Base-by-base conservation (phyloP, 2,888 invertebrate genomes). In the Euclidia mi region DNA sequence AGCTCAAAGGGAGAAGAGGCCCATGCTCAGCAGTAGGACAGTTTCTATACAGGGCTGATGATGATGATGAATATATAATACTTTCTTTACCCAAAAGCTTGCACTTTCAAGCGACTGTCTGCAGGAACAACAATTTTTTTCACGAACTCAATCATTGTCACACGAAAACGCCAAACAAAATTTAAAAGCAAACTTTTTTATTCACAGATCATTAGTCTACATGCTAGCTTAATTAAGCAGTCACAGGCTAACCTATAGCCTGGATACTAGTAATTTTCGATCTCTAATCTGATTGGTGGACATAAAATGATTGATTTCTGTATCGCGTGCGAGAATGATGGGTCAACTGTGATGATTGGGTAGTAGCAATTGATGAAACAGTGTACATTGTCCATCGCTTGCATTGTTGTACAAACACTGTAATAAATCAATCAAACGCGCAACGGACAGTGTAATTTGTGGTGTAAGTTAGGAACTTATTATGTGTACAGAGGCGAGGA, bases 351-450 rank as follows among this genome's bases (percentile, higher is more conserved):
- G 67, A 84, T 84, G 79, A 82, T 79, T 74, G 71, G 67, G 55
- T 72, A 72, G 71, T 64, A 63, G 62, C 58, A 56, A 72, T 69
- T 77, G 79, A 80, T 79, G 82, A 73, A 84, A 83, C 85, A 85
- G 80, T 85, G 80, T 83, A 70, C 81, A 79, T 78, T 85, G 87
- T 88, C 78, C 84, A 85, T 84, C 79, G 82, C 81, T 74, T 71
- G 83, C 82, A 82, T 82, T 87, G 84, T 86, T 87, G 76, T 71
- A 78, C 82, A 81, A 83, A 85, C 85, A 87, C 78, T 79, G 84
- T 84, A 85, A 87, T 92, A 91, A 92, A 92, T 92, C 93, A 92
- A 92, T 92, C 92, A 89, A 88, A 87, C 81, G 75, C 71, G 77
- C 82, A 70, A 69, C 82, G 84, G 78, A 82, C 77, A 66, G 58